These are phyloP conservation scores for Ethmia dodecea DNA, from an alignment of 2,888 invertebrate genomes.

Conservation along the genomic window DNA sequence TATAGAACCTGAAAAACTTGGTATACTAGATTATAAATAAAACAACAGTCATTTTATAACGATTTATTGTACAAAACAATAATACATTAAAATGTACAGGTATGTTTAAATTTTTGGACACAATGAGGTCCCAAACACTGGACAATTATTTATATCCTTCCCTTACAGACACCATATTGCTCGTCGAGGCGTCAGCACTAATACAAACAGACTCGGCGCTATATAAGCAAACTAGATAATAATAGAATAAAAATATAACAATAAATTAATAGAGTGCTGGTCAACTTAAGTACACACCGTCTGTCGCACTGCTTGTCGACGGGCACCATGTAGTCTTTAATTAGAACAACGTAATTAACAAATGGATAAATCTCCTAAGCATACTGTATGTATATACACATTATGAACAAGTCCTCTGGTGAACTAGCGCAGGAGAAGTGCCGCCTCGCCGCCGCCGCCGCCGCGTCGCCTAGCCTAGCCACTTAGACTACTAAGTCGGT, in stretches of 20 bases:
- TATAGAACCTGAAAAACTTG: too few species aligned
- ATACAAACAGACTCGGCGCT: conserved; percentile 73
- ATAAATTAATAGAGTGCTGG: conserved; percentile 72
- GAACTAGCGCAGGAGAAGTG: conserved; percentile 44
- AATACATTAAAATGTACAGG: conserved; percentile 80
- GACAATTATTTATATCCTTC: conserved; percentile 72
- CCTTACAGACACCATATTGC: conserved; percentile 76
- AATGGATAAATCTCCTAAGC: conserved; percentile 75
- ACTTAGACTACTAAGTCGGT: too few species aligned
- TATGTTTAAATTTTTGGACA: conserved; percentile 77
- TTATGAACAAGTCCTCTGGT: conserved; percentile 75
- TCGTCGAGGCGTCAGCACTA: conserved; percentile 76
- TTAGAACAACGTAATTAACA: conserved; percentile 74
- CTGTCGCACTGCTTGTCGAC: conserved; percentile 75
- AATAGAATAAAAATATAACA: conserved; percentile 73
- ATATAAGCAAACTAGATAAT: conserved; percentile 74
- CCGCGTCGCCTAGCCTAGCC: conserved; percentile 51
- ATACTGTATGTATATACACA: conserved; percentile 76
- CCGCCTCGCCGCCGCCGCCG: conserved; percentile 21
- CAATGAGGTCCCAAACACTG: conserved; percentile 71
- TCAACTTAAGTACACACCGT: conserved; percentile 76
- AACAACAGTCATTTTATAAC: conserved; percentile 72
- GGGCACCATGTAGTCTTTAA: conserved; percentile 77
- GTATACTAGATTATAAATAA: conserved; percentile 40
- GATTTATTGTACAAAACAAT: conserved; percentile 80